Evolutionary conservation across 1,140 invertebrate species (phyloP).

Genomic region (Rhopalosiphum padi): DNA sequence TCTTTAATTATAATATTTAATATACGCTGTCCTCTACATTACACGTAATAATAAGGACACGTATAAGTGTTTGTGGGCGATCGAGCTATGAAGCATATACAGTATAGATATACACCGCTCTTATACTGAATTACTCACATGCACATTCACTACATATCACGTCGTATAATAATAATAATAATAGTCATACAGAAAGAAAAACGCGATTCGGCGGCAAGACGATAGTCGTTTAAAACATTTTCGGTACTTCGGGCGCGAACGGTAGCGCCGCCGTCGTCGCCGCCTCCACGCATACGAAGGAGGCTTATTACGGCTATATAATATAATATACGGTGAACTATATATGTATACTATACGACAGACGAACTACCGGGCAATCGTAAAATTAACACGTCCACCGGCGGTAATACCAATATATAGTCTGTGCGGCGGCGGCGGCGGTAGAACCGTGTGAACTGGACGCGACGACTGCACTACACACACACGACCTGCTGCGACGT

Average conservation of each 20-base stretch:
- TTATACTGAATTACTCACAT: too few species aligned
- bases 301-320: not conserved
- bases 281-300: not conserved
- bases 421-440: not conserved
- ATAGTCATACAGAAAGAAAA: not conserved
- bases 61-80: not conserved
- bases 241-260: not conserved
- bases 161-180: not conserved
- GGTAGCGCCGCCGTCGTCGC: not conserved
- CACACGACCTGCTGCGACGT: not conserved
- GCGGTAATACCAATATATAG: not conserved
- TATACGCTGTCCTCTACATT: too few species aligned
- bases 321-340: not conserved
- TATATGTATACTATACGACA: not conserved
- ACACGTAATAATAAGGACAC: not conserved
- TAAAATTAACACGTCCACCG: conserved; percentile 23
- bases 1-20: too few species aligned
- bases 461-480: not conserved
- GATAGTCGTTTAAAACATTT: not conserved
- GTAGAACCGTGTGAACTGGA: conserved; percentile 23
- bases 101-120: too few species aligned
- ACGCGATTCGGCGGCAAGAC: not conserved
- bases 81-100: not conserved
- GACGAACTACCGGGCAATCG: not conserved
- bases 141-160: not conserved